Evolutionary conservation across 2,113 vertebrate genomes (phyloP).

Genomic region (Oncorhynchus keta): DNA sequence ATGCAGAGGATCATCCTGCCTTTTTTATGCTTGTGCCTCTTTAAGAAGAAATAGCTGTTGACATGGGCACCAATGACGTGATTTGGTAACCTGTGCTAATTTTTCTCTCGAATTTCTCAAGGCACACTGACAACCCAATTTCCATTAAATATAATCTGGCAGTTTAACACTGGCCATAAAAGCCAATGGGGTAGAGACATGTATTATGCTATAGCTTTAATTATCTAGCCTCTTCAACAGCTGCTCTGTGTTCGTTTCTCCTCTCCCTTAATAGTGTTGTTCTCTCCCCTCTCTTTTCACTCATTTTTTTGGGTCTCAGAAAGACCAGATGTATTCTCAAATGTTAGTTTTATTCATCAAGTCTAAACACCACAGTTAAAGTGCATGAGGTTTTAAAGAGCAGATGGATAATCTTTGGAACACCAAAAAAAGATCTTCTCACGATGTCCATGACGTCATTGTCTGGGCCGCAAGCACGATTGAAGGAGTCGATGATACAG

Average conservation of each 20-base stretch:
- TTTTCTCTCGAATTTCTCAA: constrained; percentile 44
- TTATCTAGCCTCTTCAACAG: constrained; percentile 62
- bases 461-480: constrained; percentile 43
- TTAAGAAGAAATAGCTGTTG: constrained; percentile 22
- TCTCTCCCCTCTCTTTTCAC: constrained; percentile 16
- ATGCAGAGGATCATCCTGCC: constrained; percentile 55
- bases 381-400: too few relatives aligned
- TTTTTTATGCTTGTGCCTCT: constrained; percentile 24
- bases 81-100: constrained; percentile 38
- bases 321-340: not conserved
- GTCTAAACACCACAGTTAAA: not conserved
- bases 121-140: constrained; percentile 54
- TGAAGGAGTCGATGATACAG: constrained; percentile 33
- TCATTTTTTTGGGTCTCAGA: not conserved
- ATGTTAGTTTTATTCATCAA: constrained; percentile 3
- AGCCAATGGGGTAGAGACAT: constrained; percentile 61
- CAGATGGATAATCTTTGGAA: too few relatives aligned
- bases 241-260: constrained; percentile 60
- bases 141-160: constrained; percentile 72
- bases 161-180: constrained; percentile 68
- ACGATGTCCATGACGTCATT: constrained; percentile 49
- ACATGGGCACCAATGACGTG: constrained; percentile 19
- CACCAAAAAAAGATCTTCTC: not conserved
- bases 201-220: constrained; percentile 61
- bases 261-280: constrained; percentile 45